Evolutionary conservation across 2,113 vertebrate species (phyloP), one percentile per base, ranked within the genome.

Genomic region (Myanophis thanlyinensis): DNA sequence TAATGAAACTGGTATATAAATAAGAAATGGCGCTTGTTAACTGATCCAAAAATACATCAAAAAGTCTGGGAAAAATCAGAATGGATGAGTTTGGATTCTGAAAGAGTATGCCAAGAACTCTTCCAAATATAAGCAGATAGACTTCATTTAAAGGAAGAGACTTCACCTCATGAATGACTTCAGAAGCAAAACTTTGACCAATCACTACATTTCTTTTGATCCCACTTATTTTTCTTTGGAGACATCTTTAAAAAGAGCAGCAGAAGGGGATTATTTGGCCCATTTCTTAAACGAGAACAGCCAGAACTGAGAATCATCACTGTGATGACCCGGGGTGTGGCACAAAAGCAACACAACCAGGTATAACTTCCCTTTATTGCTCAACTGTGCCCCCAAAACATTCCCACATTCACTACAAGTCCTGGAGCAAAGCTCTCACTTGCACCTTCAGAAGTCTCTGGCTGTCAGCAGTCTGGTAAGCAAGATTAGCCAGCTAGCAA

Each of bases 71-170:
- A 94, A 95, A 92, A 95, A 93, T 92, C 90, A 91, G 49, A 62
- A 87, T 20, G 59, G 91, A 73, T 0, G 0, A 87, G 93, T 89
- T 92, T 94, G 91, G 52, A 91, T 47, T 5, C 23, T 0, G 0
- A 92, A 3, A 85, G 95, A 48, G 91, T 89, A 91, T 80, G 97
- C 98, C 98, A 99, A 95, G 99, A 99, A 96, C 99, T 99, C 95
- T 99, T 99, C 99, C 99, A 99, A 95, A 99, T 99, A 0, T 99
- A 99, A 92, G 99, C 98, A 0, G 99, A 99, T 97, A 99, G 96
- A 67, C 98, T 99, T 90, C 99, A 99, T 48, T 99, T 99, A 0
- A 99, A 99, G 97, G 98, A 90, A 99, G 97, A 97, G 98, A 99
- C 98, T 99, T 99, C 97, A 99, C 98, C 96, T 99, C 99, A 0